phyloP scores from a whole-genome alignment of 1,140 invertebrate genomes.

The Lineus longissimus region DNA sequence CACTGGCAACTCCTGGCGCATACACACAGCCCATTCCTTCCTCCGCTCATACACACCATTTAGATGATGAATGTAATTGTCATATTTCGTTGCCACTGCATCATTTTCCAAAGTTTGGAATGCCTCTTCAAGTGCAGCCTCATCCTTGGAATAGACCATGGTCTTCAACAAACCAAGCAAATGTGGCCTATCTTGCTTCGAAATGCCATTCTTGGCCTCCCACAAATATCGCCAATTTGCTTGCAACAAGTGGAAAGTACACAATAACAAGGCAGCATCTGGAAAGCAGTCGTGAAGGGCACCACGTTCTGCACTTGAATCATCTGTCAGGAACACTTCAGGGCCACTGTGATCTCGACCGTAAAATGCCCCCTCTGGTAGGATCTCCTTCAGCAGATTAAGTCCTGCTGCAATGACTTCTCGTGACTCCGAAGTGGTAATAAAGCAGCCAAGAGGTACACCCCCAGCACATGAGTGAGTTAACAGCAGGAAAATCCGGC shows the following conservation, averaged over 20 bases:
- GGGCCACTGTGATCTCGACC: neutral
- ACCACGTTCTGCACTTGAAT: neutral
- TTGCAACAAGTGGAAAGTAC: neutral
- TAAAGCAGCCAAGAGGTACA: conserved; percentile 10
- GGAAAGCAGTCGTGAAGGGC: neutral
- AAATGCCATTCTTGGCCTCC: neutral
- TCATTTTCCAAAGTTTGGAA: neutral
- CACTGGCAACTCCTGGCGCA: neutral
- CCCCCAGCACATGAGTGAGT: conserved; percentile 5
- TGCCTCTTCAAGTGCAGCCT: neutral
- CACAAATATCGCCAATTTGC: neutral
- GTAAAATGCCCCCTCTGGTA: neutral
- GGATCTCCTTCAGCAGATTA: neutral
- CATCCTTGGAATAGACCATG: neutral
- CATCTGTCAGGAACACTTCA: neutral
- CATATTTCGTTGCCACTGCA: neutral
- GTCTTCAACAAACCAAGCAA: conserved; percentile 4
- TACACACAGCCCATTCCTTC: conserved; percentile 6
- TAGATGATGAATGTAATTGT: neutral
- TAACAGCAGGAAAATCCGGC: conserved; percentile 17
- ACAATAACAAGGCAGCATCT: neutral
- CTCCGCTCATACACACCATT: neutral
- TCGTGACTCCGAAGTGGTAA: conserved; percentile 10
- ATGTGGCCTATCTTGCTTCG: neutral
- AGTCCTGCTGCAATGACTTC: conserved; percentile 10